phyloP scores from a whole-genome alignment of 2,888 invertebrate species.

The Phanerotoma sp. region DNA sequence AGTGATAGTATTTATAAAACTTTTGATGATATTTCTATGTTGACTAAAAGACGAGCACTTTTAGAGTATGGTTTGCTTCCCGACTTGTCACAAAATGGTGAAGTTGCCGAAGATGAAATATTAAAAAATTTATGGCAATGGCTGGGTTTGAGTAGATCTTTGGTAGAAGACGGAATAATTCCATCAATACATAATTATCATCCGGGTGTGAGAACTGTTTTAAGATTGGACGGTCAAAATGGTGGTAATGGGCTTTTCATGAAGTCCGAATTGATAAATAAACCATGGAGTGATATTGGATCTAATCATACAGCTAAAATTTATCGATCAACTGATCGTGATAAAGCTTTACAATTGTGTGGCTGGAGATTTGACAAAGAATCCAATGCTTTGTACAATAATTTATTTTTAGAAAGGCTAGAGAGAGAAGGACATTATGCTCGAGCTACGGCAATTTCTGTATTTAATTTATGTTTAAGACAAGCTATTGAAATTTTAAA shows the following conservation, averaged over 20 bases:
- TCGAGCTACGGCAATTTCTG: constrained; percentile 87
- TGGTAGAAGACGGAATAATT: constrained; percentile 69
- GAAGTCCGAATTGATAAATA: constrained; percentile 66
- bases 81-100: constrained; percentile 78
- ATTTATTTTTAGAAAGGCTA: constrained; percentile 65
- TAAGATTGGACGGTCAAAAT: constrained; percentile 61
- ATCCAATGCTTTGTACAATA: constrained; percentile 59
- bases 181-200: constrained; percentile 63
- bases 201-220: constrained; percentile 64
- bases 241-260: constrained; percentile 51
- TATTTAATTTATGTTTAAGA: constrained; percentile 84
- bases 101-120: constrained; percentile 72
- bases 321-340: constrained; percentile 67
- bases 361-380: constrained; percentile 87
- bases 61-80: constrained; percentile 79
- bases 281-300: constrained; percentile 69
- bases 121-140: constrained; percentile 84
- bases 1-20: constrained; percentile 61
- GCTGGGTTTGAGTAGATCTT: constrained; percentile 70
- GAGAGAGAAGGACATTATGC: constrained; percentile 74
- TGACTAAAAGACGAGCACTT: constrained; percentile 71
- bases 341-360: constrained; percentile 81
- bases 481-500: constrained; percentile 84
- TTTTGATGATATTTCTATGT: constrained; percentile 70
- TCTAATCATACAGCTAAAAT: constrained; percentile 61